Base-by-base conservation (phyloP, 2,797 vertebrate species). In the Channallabes apus region DNA sequence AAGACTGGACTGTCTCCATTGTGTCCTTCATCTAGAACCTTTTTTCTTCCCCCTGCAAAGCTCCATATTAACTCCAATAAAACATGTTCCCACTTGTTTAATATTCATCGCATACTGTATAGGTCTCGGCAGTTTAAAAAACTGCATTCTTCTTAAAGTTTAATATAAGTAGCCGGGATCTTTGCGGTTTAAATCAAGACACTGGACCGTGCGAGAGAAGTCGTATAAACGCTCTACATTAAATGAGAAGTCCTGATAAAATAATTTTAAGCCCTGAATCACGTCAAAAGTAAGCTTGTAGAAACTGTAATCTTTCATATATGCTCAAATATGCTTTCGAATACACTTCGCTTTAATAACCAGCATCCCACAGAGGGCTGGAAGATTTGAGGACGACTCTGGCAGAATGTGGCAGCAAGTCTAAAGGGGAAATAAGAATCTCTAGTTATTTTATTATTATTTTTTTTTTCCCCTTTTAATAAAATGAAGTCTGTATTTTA, bases 341-440 rank as follows among this genome's bases (percentile, higher is more conserved):
- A 80, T 62, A 80, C 59, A 27, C 59, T 27, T 18, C 27, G 1
- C 35, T 80, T 80, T 80, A 80, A 62, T 79, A 62, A 62, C 35
- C 77, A 9, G n/a, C 38, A 62, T 79, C 27, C 77, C 35, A 9
- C 58, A 41, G 59, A 62, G 58, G 20, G 58, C 35, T 41, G 35
- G 22, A 80, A 18, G 77, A 64, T 80, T 64, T 64, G 22, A 79
- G 56, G 58, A 78, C 73, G 14, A 38, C 35, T 4, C 6, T n/a
- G 35, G 29, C 59, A 11, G 54, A 77, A 56, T 11, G 15, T 9
- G 29, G 58, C n/a, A 7, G 46, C 46, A 54, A 54, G 24, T 54
- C 51, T 32, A 32, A 76, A 29, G 73, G 18, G 27, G 3, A 20
- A 29, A 58, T 77, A 29, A 22, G 4, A 32, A 20, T 76, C 51